phyloP scores from a whole-genome alignment of 2,113 vertebrate species.

The Odocoileus virginianus region DNA sequence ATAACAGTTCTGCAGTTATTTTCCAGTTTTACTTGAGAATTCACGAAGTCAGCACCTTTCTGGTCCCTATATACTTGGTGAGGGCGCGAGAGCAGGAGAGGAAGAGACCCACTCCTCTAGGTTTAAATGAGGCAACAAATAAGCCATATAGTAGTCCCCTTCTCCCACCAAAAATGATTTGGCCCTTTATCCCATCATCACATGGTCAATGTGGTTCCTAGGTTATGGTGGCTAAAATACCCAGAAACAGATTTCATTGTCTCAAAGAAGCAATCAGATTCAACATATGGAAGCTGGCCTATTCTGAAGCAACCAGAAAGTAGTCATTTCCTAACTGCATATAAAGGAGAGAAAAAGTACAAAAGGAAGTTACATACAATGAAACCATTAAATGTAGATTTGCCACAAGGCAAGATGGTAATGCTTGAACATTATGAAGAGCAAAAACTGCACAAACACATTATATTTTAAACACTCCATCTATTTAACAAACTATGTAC shows the following conservation, averaged over 20 bases:
- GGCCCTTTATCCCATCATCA: background rate
- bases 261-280: conserved; percentile 5
- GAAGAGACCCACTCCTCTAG: background rate
- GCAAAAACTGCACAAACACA: conserved; percentile 75
- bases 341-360: background rate
- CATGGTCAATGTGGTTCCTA: background rate
- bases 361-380: conserved; percentile 59
- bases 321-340: conserved; percentile 36
- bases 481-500: conserved; percentile 81
- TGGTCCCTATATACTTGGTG: background rate
- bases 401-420: conserved; percentile 76
- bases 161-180: background rate
- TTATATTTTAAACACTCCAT: conserved; percentile 82
- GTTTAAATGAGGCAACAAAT: background rate
- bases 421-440: conserved; percentile 71
- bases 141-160: background rate
- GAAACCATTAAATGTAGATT: conserved; percentile 73
- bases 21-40: background rate
- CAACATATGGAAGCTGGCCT: conserved; percentile 22
- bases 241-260: conserved; percentile 8
- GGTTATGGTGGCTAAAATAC: background rate
- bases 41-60: background rate
- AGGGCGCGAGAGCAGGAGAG: background rate
- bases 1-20: background rate
- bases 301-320: conserved; percentile 39